Conservation (phyloP, 1,140 invertebrate genomes). For the Drosophila eugracilis region DNA sequence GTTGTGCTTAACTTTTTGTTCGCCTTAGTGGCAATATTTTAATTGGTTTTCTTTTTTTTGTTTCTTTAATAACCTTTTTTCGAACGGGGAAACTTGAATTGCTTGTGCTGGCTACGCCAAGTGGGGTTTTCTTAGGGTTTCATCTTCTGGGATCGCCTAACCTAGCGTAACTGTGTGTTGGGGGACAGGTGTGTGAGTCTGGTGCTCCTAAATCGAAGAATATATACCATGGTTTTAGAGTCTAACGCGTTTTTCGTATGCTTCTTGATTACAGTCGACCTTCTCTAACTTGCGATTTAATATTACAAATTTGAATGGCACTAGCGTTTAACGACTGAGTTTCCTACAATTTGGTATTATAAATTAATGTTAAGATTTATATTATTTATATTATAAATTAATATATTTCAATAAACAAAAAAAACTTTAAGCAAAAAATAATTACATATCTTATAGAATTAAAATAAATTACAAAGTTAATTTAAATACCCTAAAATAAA, state of each 20-base stretch:
- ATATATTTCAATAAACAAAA: not conserved
- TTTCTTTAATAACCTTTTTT: conserved; percentile 38
- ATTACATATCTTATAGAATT: not conserved
- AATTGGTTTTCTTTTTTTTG: not conserved
- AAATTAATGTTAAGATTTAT: not conserved
- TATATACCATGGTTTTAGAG: conserved; percentile 42
- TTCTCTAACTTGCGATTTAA: conserved; percentile 29
- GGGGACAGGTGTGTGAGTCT: conserved; percentile 31
- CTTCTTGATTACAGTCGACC: conserved; percentile 20
- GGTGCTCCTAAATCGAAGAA: conserved; percentile 62
- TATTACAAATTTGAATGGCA: not conserved
- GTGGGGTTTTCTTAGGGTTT: conserved; percentile 21
- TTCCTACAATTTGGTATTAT: not conserved
- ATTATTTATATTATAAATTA: not conserved
- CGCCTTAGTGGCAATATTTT: conserved; percentile 7
- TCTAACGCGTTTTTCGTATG: conserved; percentile 24
- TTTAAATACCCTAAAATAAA: not conserved
- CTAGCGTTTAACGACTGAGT: conserved; percentile 14
- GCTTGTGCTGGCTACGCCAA: conserved; percentile 79
- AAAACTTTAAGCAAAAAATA: not conserved
- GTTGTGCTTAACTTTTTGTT: conserved; percentile 37
- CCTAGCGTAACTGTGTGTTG: conserved; percentile 64
- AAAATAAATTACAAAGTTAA: not conserved
- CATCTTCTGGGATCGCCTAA: conserved; percentile 8
- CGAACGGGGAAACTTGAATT: conserved; percentile 60